Evolutionary conservation across 2,113 vertebrate species (phyloP).

Genomic region (Jacana jacana): DNA sequence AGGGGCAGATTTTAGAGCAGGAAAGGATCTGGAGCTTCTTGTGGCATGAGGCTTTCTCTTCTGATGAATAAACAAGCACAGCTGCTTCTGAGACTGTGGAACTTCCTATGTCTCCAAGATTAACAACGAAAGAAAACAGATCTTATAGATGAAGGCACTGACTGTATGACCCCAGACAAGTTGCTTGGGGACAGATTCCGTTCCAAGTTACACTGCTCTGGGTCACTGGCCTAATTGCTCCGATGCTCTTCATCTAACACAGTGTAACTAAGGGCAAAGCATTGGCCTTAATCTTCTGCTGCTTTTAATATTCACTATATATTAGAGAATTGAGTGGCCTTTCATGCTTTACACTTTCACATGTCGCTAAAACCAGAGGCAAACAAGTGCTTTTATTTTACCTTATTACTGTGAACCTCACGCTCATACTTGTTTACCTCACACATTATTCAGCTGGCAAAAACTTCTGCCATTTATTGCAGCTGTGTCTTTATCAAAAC

Average conservation of each 20-base stretch:
- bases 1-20: neutral
- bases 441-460: neutral
- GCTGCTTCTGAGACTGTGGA: neutral
- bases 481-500: neutral
- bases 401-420: neutral
- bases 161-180: neutral
- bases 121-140: neutral
- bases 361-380: neutral
- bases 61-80: neutral
- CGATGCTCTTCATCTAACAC: neutral
- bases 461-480: neutral
- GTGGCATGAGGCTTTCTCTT: neutral
- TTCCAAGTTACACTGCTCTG: neutral
- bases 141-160: neutral
- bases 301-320: neutral
- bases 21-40: neutral
- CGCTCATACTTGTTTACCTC: neutral
- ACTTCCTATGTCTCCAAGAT: neutral
- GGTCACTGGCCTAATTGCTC: constrained; percentile 26
- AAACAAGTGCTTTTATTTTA: neutral
- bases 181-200: neutral
- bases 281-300: neutral
- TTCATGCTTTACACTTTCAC: neutral
- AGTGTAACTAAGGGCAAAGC: neutral
- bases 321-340: neutral